Evolutionary conservation across 2,113 vertebrate genomes (phyloP), one percentile per base, ranked within the genome.

Genomic region (Hirundichthys speculiger): DNA sequence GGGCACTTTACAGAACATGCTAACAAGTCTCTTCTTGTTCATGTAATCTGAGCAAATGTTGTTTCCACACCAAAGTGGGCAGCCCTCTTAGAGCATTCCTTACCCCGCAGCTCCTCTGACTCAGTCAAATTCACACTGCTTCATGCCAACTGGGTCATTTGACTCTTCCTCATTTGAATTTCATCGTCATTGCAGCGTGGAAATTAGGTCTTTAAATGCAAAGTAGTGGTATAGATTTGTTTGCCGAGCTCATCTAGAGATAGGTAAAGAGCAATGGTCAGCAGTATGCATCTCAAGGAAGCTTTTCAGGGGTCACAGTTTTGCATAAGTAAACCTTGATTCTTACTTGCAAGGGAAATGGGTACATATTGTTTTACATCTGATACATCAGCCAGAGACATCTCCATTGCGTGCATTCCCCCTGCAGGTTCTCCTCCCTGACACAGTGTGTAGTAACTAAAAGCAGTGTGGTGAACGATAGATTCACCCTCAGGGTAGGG

Each of bases 181-280:
- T 45, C 60, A 74, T 89, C 73, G 79, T 75, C 69, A 75, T 51
- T 77, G 67, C 51, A 41, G 58, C 27, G 65, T 83, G 82, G 45
- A 75, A 64, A 75, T 77, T 11, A 69, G 64, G 52, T 71, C 73
- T 82, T 86, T 84, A 82, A 77, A 83, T 86, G 87, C 76, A 91
- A 87, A 92, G 40, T 5, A 21, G 48, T 13, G 6, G 13, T 53
- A 79, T 41, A 60, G 65, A 88, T 92, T 91, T 90, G 83, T 88
- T 86, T 90, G 51, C 64, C n/a, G 24, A 43, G 64, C 64, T 78
- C 21, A 59, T 72, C 52, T 66, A 56, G 43, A 74, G 51, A 46
- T 53, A 74, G 47, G 68, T 71, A 74, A 75, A 70, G 43, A 73
- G 56, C 54, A 72, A 19, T 42, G 68, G 77, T 87, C 86, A 86